Conservation (phyloP, 2,113 vertebrate genomes). For the Mustelus asterias region DNA sequence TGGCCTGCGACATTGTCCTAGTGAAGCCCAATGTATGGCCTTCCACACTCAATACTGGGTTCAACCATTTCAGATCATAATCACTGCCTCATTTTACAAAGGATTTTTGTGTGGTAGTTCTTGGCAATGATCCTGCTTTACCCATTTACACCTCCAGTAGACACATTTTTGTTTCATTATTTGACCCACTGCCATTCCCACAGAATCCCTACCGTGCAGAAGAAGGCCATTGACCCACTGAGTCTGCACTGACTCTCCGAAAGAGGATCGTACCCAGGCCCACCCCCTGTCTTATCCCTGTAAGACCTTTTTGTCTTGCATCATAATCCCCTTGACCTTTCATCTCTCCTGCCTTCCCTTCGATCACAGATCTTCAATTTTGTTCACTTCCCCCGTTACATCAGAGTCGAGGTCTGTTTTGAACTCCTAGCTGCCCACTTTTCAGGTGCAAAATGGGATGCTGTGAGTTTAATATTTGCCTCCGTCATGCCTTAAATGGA, state of each 20-base stretch:
- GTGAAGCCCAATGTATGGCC: not conserved
- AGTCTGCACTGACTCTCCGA: too few relatives aligned
- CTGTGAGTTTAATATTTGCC: not conserved
- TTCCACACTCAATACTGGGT: not conserved
- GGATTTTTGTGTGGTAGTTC: not conserved
- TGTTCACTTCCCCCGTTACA: not conserved
- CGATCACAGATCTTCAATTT: not conserved
- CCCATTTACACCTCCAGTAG: not conserved
- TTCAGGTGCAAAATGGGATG: not conserved
- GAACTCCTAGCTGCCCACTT: not conserved
- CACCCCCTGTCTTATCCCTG: too few relatives aligned
- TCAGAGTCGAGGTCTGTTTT: not conserved
- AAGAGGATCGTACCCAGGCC: too few relatives aligned
- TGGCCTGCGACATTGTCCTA: not conserved
- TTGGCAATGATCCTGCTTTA: not conserved
- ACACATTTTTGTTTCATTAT: not conserved
- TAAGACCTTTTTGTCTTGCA: not conserved
- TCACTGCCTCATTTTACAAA: not conserved
- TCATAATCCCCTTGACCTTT: not conserved
- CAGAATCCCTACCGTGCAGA: too few relatives aligned
- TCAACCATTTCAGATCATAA: not conserved
- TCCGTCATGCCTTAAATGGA: not conserved
- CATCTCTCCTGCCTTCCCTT: not conserved
- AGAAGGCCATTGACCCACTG: too few relatives aligned
- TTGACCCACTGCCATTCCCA: not conserved